Conservation (phyloP, 2,113 vertebrate genomes). For the Lophura nycthemera region DNA sequence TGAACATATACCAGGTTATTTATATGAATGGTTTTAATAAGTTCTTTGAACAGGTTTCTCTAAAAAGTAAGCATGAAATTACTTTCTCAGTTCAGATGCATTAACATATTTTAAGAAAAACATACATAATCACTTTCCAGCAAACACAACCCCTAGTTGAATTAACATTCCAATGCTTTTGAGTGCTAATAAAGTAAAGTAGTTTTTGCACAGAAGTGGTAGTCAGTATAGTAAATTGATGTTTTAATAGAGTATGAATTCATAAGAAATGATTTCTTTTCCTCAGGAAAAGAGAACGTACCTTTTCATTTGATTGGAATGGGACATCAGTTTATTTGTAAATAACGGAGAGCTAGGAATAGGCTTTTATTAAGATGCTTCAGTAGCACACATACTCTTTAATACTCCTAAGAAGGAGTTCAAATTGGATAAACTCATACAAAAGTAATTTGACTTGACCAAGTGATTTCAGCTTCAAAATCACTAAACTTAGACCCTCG, state of each 20-base stretch:
- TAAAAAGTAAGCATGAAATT: slow-evolving; percentile 76
- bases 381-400: background rate
- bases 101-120: slow-evolving; percentile 73
- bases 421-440: background rate
- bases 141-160: background rate
- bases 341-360: background rate
- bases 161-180: slow-evolving; percentile 47
- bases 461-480: background rate
- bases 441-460: background rate
- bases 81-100: slow-evolving; percentile 67
- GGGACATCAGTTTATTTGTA: background rate
- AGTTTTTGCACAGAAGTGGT: background rate
- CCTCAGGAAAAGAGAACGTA: background rate
- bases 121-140: slow-evolving; percentile 26
- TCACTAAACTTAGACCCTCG: background rate
- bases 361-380: background rate
- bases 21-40: slow-evolving; percentile 80
- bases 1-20: slow-evolving; percentile 76
- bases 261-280: slow-evolving; percentile 19
- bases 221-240: background rate
- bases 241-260: slow-evolving; percentile 22
- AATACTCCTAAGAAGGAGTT: background rate
- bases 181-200: slow-evolving; percentile 53
- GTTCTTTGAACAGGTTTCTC: slow-evolving; percentile 75
- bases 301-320: background rate